Evolutionary conservation across 2,113 vertebrate species (phyloP).

Genomic region (Xenopus laevis): DNA sequence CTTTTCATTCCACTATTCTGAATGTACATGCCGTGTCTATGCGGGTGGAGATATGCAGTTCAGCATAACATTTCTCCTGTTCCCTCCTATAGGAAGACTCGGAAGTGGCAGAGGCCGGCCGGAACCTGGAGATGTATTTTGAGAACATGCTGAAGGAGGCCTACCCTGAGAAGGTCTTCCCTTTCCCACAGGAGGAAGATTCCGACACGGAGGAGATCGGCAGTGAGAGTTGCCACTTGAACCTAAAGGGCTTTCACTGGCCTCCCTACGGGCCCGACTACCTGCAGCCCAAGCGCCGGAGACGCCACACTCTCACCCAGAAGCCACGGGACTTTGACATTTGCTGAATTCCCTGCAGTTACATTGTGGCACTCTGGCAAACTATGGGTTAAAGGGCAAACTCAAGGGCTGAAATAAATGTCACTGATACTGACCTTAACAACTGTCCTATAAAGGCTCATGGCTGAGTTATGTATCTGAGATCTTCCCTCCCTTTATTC

Average conservation of each 20-base stretch:
- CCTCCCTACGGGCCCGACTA: conserved; percentile 75
- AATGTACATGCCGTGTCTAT: too few species aligned
- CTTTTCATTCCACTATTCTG: too few species aligned
- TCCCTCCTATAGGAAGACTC: conserved; percentile 80
- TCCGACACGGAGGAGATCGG: conserved; percentile 86
- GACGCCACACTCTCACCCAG: conserved; percentile 78
- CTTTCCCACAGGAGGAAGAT: conserved; percentile 70
- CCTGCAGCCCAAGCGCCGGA: conserved; percentile 85
- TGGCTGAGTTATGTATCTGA: too few species aligned
- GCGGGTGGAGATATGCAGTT: too few species aligned
- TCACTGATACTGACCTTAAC: too few species aligned
- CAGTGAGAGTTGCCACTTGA: conserved; percentile 61
- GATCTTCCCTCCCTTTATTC: too few species aligned
- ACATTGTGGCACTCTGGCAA: too few species aligned
- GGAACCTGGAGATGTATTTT: conserved; percentile 85
- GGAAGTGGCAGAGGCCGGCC: conserved; percentile 91
- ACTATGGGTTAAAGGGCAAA: too few species aligned
- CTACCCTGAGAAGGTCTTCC: conserved; percentile 77
- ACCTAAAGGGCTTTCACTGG: conserved; percentile 76
- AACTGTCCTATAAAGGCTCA: too few species aligned
- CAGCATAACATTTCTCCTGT: background rate
- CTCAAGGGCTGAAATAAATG: too few species aligned
- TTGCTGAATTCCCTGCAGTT: background rate
- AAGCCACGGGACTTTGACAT: conserved; percentile 43
- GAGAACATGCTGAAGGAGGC: conserved; percentile 78